phyloP scores from a whole-genome alignment of 2,797 vertebrate genomes.

The Peromyscus nudipes region DNA sequence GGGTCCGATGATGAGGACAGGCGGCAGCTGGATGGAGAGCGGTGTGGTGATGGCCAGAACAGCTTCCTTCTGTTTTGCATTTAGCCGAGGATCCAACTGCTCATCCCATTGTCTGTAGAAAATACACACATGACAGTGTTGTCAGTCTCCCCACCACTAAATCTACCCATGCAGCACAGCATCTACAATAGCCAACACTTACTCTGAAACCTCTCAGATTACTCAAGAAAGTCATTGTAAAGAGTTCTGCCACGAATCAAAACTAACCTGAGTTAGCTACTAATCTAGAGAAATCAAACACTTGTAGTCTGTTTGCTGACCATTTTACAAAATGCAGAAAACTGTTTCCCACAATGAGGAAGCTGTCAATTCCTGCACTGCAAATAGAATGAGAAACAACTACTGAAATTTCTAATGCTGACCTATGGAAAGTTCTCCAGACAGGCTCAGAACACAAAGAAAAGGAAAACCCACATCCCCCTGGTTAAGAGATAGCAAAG shows the following conservation, averaged over 20 bases:
- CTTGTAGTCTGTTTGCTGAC: not conserved
- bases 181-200: conserved; percentile 33
- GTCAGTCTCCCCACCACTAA: not conserved
- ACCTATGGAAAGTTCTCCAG: conserved; percentile 31
- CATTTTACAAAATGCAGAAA: conserved; percentile 38
- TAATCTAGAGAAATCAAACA: conserved; percentile 26
- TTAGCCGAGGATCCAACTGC: conserved; percentile 98
- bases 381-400: conserved; percentile 25
- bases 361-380: conserved; percentile 8
- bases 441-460: conserved; percentile 11
- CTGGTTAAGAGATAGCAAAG: conserved; percentile 32
- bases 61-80: conserved; percentile 99
- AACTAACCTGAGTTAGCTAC: conserved; percentile 31
- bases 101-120: conserved; percentile 97
- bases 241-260: conserved; percentile 28
- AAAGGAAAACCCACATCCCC: not conserved
- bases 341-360: not conserved
- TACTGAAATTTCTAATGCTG: conserved; percentile 26
- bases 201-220: conserved; percentile 19
- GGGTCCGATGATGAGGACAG: conserved; percentile 98
- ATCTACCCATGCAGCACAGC: not conserved
- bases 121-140: conserved; percentile 63
- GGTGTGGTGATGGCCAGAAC: conserved; percentile 99
- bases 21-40: conserved; percentile 94
- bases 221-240: not conserved